Base-by-base conservation (phyloP, 2,888 invertebrate genomes). In the Cephus pygmeus region DNA sequence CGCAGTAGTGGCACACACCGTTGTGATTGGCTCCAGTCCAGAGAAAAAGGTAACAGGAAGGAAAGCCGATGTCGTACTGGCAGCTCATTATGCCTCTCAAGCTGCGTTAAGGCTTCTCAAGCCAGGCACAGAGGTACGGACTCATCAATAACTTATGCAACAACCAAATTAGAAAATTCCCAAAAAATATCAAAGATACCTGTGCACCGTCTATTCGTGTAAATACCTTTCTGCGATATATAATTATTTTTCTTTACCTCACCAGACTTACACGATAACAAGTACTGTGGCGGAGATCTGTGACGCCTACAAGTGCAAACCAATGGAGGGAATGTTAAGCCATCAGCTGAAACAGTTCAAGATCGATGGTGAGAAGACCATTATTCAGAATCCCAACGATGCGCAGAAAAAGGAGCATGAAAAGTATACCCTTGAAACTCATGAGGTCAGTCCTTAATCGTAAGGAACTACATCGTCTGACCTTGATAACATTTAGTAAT, bases 301-400 rank as follows among this genome's bases (percentile, higher is more conserved):
- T 83, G 97, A 98, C 83, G 95, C 96, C 75, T 99, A 94, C 93
- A 97, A 97, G 86, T 99, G 99, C 92, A 99, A 99, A 92, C 99
- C 99, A 35, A 96, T 99, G 76, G 99, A 99, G 92, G 99, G 97
- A 83, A 97, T 97, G 97, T 93, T 97, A 76, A 97, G 97, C 87
- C 99, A 99, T 92, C 98, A 99, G 90, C 93, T 99, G 83, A 98
- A 98, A 92, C 98, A 98, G 91, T 97, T 97, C 92, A 96, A 97
- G 91, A 99, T 99, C 90, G 99, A 99, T 92, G 99, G 99, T 31
- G 99, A 99, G 88, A 99, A 99, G 92, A 97, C 97, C 34, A 97
- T 98, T 85, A 98, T 98, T 88, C 97, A 99, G 92, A 99, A 99
- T 92, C 99, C 99, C 33, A 97, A 96, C 85, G 99, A 99, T 91